phyloP scores from a whole-genome alignment of 2,797 vertebrate species.

The Sphenodon punctatus region DNA sequence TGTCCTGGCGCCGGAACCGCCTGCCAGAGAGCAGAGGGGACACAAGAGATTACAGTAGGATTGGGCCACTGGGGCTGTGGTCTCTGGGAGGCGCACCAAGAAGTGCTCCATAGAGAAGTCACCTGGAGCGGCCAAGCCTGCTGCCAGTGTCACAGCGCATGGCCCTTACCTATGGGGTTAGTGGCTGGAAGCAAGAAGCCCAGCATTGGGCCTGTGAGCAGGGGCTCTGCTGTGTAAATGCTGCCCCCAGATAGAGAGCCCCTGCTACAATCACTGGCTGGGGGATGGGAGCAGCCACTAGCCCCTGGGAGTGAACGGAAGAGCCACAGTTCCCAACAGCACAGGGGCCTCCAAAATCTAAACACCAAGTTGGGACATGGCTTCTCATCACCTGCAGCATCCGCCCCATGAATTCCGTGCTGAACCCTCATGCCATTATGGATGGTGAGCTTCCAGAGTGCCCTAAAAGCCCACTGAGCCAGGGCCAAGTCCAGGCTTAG shows the following conservation, averaged over 20 bases:
- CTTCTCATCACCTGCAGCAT: neutral
- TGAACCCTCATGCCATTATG: neutral
- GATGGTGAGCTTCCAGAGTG: neutral
- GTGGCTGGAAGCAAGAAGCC: too few species aligned
- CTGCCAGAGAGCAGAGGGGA: constrained; percentile 62
- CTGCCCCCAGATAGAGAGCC: neutral
- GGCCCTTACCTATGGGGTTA: too few species aligned
- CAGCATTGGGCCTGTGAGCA: neutral
- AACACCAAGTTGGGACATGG: too few species aligned
- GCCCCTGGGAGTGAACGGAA: too few species aligned
- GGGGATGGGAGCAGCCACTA: too few species aligned
- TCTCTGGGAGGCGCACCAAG: neutral
- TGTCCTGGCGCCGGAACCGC: constrained; percentile 92
- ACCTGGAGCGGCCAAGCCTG: too few species aligned
- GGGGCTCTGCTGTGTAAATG: neutral
- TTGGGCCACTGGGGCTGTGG: too few species aligned
- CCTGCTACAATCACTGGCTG: neutral
- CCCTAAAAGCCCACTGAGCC: too few species aligned
- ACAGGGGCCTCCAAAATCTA: too few species aligned
- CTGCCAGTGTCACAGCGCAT: neutral
- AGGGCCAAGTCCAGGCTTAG: too few species aligned
- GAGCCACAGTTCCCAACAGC: too few species aligned
- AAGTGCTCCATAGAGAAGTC: neutral
- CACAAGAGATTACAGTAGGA: neutral
- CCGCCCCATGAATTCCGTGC: neutral